Evolutionary conservation across 2,888 invertebrate species (phyloP).

Genomic region (Hartigia nigra): DNA sequence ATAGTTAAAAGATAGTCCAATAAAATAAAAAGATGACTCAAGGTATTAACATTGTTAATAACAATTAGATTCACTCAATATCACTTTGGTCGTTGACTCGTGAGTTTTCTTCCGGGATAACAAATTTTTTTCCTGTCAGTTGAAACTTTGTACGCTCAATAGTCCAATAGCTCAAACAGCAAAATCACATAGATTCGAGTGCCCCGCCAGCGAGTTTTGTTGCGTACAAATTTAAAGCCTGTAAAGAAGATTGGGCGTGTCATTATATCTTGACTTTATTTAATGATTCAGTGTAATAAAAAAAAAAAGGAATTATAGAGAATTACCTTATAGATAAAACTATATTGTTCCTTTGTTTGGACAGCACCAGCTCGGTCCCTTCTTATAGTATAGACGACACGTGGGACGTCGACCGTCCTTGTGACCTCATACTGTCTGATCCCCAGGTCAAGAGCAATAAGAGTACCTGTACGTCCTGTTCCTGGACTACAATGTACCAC

Average conservation of each 20-base stretch:
- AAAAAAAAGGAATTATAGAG: conserved; percentile 15
- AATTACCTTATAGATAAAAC: conserved; percentile 88
- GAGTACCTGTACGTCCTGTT: conserved; percentile 89
- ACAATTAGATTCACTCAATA: neutral
- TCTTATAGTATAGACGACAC: conserved; percentile 84
- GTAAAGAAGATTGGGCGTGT: conserved; percentile 53
- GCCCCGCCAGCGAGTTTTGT: conserved; percentile 83
- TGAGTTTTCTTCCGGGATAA: neutral
- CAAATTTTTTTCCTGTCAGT: no score
- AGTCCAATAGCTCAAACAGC: neutral
- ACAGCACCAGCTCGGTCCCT: conserved; percentile 90
- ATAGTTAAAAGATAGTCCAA: neutral
- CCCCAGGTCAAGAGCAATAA: conserved; percentile 87
- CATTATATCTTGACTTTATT: neutral
- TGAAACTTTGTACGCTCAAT: neutral
- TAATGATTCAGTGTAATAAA: neutral
- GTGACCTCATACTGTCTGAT: conserved; percentile 88
- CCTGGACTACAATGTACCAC: conserved; percentile 90
- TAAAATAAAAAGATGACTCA: neutral
- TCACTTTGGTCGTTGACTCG: neutral
- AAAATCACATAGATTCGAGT: conserved; percentile 69
- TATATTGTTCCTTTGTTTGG: conserved; percentile 91
- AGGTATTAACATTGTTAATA: neutral
- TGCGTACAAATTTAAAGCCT: conserved; percentile 86
- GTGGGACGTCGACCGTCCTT: conserved; percentile 85